phyloP scores from a whole-genome alignment of 2,113 vertebrate species.

The Uria aalge region DNA sequence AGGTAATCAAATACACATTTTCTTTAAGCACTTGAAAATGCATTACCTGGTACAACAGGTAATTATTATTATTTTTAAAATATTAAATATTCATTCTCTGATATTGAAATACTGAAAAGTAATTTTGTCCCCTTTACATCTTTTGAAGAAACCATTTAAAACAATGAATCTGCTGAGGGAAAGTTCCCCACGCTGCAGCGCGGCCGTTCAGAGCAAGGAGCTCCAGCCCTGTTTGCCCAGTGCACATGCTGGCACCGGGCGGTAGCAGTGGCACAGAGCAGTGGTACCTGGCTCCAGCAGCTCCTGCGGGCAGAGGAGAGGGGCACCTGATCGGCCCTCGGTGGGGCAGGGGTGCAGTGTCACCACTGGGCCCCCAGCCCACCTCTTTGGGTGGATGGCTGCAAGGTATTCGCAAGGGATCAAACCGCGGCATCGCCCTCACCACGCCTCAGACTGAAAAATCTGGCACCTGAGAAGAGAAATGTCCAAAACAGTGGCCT shows the following conservation, averaged over 20 bases:
- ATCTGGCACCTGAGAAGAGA: neutral
- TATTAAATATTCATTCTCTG: neutral
- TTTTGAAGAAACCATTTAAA: neutral
- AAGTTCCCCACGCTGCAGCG: rapidly evolving
- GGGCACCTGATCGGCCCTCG: neutral
- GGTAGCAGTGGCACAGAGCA: neutral
- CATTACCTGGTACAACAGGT: neutral
- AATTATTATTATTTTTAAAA: neutral
- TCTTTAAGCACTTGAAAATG: neutral
- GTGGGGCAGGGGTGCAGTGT: neutral
- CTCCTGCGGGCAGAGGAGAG: neutral
- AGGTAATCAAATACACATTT: neutral
- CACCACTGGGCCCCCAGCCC: neutral
- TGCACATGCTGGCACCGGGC: rapidly evolving
- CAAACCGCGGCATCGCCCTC: neutral
- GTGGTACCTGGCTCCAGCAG: rapidly evolving
- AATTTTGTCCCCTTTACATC: neutral
- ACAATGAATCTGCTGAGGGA: neutral
- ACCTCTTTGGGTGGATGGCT: neutral
- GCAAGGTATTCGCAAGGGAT: neutral
- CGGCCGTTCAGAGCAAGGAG: neutral
- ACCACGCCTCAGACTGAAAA: neutral
- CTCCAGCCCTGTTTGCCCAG: neutral
- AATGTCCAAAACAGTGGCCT: neutral
- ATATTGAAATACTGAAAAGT: neutral